These are phyloP conservation scores for Scleropages formosus DNA, from an alignment of 2,797 vertebrate species.

Conservation along the genomic window DNA sequence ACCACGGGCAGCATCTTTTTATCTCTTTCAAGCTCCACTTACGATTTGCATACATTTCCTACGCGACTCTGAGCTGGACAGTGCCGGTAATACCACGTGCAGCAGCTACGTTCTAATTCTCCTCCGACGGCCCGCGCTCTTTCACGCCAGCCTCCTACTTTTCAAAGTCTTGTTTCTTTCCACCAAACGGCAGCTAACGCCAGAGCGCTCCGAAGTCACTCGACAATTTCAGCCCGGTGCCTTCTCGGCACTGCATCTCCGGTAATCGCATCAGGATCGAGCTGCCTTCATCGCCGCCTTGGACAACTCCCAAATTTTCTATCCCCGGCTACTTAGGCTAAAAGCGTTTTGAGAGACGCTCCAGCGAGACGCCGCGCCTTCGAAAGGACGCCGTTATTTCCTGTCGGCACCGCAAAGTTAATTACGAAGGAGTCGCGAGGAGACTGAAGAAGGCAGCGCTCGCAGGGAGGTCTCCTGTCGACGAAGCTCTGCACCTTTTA, in stretches of 20 bases:
- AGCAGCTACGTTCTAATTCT: neutral
- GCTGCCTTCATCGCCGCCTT: conserved; percentile 31
- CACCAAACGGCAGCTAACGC: neutral
- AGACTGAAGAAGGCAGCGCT: neutral
- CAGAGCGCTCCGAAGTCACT: conserved; percentile 30
- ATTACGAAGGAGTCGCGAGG: neutral
- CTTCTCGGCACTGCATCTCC: conserved; percentile 22
- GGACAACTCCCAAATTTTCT: conserved; percentile 31
- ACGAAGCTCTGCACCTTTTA: too few species aligned
- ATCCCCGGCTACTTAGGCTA: conserved; percentile 33
- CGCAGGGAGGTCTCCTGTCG: too few species aligned
- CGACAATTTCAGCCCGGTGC: conserved; percentile 37
- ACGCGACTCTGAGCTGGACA: too few species aligned
- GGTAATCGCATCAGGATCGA: conserved; percentile 43
- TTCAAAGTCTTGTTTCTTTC: conserved; percentile 23
- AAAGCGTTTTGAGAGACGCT: conserved; percentile 37
- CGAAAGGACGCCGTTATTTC: neutral
- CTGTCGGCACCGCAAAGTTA: neutral
- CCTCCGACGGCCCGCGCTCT: neutral
- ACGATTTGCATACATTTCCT: too few species aligned
- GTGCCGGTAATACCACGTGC: too few species aligned
- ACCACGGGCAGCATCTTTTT: too few species aligned
- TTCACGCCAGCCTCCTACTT: conserved; percentile 12
- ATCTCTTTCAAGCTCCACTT: too few species aligned
- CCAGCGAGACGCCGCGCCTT: conserved; percentile 20